Conservation (phyloP, 2,888 invertebrate genomes). For the Phyto melanocephala region DNA sequence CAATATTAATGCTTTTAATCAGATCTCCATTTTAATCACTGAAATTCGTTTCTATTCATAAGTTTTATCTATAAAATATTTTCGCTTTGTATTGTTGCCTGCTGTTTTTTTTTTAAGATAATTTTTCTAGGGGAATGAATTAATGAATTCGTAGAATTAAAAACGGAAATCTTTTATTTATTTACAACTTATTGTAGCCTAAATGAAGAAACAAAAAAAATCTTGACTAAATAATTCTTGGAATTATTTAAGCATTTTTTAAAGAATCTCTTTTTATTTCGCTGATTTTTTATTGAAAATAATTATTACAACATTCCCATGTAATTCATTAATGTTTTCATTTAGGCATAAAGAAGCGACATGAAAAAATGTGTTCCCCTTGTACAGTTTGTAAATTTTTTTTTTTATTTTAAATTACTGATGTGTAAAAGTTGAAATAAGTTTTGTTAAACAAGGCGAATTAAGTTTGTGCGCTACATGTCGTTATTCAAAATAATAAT, state of each 20-base stretch:
- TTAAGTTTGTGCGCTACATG: not conserved
- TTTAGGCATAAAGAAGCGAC: constrained; percentile 1
- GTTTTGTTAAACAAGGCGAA: not conserved
- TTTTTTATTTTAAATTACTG: constrained; percentile 8
- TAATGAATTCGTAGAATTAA: constrained; percentile 48
- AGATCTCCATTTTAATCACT: constrained; percentile 37
- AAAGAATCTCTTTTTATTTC: not conserved
- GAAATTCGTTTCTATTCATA: constrained; percentile 22
- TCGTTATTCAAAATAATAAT: too few relatives aligned
- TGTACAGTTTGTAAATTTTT: not conserved
- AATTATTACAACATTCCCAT: constrained; percentile 56
- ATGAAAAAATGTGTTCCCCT: constrained; percentile 14
- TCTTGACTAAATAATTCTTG: constrained; percentile 39
- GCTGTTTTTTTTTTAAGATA: not conserved
- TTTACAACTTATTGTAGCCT: not conserved
- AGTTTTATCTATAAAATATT: constrained; percentile 18
- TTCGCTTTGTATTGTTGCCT: not conserved
- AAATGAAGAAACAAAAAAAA: not conserved
- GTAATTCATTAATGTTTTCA: constrained; percentile 58
- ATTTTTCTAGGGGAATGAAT: not conserved
- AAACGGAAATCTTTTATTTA: constrained; percentile 60
- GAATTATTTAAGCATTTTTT: constrained; percentile 39
- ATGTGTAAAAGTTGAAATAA: constrained; percentile 3
- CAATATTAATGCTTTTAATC: not conserved
- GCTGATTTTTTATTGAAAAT: constrained; percentile 27